Evolutionary conservation across 2,888 invertebrate species (phyloP).

Genomic region (Habroteleia sp.): DNA sequence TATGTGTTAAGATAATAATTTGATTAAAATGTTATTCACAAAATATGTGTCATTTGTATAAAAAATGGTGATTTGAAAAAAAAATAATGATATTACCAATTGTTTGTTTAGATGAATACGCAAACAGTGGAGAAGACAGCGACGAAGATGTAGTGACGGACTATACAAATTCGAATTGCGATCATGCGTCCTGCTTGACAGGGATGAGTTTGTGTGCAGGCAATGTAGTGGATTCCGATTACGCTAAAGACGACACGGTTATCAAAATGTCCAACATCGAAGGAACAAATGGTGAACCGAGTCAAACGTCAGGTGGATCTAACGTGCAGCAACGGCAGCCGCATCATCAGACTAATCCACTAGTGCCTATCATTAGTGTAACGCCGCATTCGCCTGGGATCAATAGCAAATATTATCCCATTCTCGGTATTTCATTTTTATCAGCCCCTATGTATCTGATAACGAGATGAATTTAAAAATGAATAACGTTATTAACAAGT

Average conservation of each 20-base stretch:
- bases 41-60: too few species aligned
- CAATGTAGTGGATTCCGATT: slow-evolving; percentile 69
- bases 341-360: slow-evolving; percentile 77
- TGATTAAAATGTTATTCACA: too few species aligned
- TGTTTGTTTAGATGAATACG: slow-evolving; percentile 84
- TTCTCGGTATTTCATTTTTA: slow-evolving; percentile 81
- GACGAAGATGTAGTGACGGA: slow-evolving; percentile 91
- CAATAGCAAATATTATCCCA: slow-evolving; percentile 85
- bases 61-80: too few species aligned
- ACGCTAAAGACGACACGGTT: slow-evolving; percentile 76
- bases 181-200: slow-evolving; percentile 71
- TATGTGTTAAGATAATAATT: not conserved
- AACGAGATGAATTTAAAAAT: not conserved
- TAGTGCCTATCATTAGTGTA: slow-evolving; percentile 92
- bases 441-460: not conserved
- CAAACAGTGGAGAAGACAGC: slow-evolving; percentile 87
- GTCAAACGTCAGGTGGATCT: slow-evolving; percentile 48
- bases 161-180: slow-evolving; percentile 81
- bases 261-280: slow-evolving; percentile 70
- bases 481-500: too few species aligned
- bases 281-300: slow-evolving; percentile 45
- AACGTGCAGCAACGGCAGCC: slow-evolving; percentile 66
- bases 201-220: slow-evolving; percentile 71
- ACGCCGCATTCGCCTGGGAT: slow-evolving; percentile 92
- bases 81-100: too few species aligned